Evolutionary conservation across 2,888 invertebrate species (phyloP).

Genomic region (Gonocerus acuteangulatus): DNA sequence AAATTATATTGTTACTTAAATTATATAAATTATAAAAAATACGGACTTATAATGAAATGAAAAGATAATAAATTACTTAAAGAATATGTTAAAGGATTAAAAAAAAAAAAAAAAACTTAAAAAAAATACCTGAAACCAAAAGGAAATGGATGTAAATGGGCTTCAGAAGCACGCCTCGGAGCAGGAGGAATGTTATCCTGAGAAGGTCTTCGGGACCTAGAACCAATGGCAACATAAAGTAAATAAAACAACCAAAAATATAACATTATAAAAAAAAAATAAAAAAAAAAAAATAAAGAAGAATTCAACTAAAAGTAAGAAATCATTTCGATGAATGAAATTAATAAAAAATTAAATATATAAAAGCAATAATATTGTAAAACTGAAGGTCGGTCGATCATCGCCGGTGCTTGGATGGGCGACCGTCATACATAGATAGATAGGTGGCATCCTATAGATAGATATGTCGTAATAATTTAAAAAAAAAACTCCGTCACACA

Average conservation of each 20-base stretch:
- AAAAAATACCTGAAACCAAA: neutral
- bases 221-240: neutral
- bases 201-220: neutral
- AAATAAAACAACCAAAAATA: neutral
- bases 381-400: too few relatives aligned
- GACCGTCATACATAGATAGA: too few relatives aligned
- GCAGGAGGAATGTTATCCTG: neutral
- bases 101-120: neutral
- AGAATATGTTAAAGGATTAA: neutral
- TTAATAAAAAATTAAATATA: neutral
- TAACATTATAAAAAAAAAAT: neutral
- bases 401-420: too few relatives aligned
- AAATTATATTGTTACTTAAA: too few relatives aligned
- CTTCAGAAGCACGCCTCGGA: neutral
- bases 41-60: too few relatives aligned
- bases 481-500: too few relatives aligned
- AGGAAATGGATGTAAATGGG: neutral
- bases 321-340: neutral
- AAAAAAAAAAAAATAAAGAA: neutral
- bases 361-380: neutral
- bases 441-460: too few relatives aligned
- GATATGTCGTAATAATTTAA: too few relatives aligned
- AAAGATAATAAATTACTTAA: too few relatives aligned
- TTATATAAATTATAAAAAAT: too few relatives aligned
- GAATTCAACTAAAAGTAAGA: neutral